phyloP scores from a whole-genome alignment of 2,113 vertebrate species.

The Hylia prasina region DNA sequence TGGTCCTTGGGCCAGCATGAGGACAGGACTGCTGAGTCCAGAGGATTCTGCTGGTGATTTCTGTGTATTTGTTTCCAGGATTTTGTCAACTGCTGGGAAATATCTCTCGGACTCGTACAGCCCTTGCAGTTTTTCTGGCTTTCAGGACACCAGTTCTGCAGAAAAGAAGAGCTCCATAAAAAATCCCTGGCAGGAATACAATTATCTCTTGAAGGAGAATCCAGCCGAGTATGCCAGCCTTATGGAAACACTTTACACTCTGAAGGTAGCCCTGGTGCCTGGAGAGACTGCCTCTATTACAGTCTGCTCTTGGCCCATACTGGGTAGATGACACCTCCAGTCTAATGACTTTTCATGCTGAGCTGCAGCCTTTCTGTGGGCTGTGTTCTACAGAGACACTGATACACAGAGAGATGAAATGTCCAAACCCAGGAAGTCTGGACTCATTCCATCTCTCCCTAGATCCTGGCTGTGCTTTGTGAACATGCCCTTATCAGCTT shows the following conservation, averaged over 20 bases:
- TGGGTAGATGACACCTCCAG: background rate
- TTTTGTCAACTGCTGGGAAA: constrained; percentile 87
- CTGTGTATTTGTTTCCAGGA: constrained; percentile 71
- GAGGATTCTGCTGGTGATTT: background rate
- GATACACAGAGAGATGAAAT: background rate
- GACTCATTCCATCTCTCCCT: background rate
- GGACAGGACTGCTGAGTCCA: background rate
- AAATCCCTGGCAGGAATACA: constrained; percentile 98
- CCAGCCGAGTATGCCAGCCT: constrained; percentile 83
- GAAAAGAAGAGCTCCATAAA: constrained; percentile 82
- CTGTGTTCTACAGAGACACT: background rate
- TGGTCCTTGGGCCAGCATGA: background rate
- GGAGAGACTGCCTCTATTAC: background rate
- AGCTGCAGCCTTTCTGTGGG: background rate
- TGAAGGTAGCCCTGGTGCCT: constrained; percentile 81
- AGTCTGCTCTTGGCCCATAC: background rate
- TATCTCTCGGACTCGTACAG: constrained; percentile 92
- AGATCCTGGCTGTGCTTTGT: background rate
- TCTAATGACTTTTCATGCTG: background rate
- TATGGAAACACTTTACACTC: constrained; percentile 90
- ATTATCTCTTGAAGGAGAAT: constrained; percentile 89
- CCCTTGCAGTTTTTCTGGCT: constrained; percentile 87
- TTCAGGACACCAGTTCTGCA: constrained; percentile 80
- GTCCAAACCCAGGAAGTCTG: background rate
- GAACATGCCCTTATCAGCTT: background rate